Conservation (phyloP, 2,888 invertebrate genomes). For the Allacma fusca region DNA sequence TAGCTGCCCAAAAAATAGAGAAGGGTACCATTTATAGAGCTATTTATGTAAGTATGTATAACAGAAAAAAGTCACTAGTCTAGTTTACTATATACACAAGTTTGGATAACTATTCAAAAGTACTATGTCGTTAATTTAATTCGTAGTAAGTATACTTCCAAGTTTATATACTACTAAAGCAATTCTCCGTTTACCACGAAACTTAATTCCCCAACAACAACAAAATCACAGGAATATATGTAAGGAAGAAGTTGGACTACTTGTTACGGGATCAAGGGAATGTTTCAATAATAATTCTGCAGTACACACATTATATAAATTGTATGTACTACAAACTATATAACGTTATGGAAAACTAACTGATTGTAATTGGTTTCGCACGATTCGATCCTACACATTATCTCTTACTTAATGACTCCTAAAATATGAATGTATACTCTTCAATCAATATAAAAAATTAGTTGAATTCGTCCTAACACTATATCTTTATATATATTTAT, state of each 20-base stretch:
- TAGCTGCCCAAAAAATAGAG: slow-evolving; percentile 25
- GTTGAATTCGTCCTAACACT: too few species aligned
- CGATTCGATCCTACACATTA: not conserved
- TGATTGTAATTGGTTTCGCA: slow-evolving; percentile 3
- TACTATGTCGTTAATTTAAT: slow-evolving; percentile 12
- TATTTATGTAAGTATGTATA: not conserved
- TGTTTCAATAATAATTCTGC: not conserved
- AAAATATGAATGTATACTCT: too few species aligned
- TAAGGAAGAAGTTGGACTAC: not conserved
- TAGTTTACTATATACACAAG: slow-evolving; percentile 30
- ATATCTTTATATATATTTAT: too few species aligned
- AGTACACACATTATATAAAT: too few species aligned
- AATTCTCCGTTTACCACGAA: slow-evolving; percentile 1
- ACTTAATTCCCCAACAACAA: not conserved
- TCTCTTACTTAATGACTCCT: not conserved
- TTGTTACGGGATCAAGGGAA: not conserved
- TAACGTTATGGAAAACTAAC: not conserved
- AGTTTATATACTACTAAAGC: slow-evolving; percentile 11
- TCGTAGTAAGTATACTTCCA: slow-evolving; percentile 5
- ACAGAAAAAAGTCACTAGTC: slow-evolving; percentile 24
- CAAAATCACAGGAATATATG: slow-evolving; percentile 2
- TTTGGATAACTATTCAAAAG: slow-evolving; percentile 25
- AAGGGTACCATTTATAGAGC: slow-evolving; percentile 13
- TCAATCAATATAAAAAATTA: too few species aligned
- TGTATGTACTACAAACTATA: too few species aligned